Base-by-base conservation (phyloP, 2,888 invertebrate genomes). In the Drosophila meridiana region DNA sequence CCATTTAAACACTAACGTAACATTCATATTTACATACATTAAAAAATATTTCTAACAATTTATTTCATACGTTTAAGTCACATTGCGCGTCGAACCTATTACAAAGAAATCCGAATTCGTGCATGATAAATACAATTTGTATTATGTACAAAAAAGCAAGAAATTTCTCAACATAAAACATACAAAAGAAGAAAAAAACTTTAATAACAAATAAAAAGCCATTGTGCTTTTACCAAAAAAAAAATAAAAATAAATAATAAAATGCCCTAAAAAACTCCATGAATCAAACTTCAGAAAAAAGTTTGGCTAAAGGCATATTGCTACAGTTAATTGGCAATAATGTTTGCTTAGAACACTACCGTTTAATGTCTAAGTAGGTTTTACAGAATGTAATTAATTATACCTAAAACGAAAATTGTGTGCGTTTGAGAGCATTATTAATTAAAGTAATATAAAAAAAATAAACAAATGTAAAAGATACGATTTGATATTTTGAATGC, bases 321-420 rank as follows among this genome's bases (percentile, higher is more conserved):
- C 76, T 73, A 64, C 80, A 84, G 80, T 73, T 78, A 66, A 48
- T 69, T 67, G 66, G 76, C 73, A 78, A 60, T 50, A 68, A 65
- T 71, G 79, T 76, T 80, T 80, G 73, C 80, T 80, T 79, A 80
- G 70, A 73, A 71, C 76, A 73, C 77, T 75, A 78, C 71, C 76
- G 73, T 85, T 85, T 85, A 87, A 81, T 78, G 71, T 85, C 72
- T 86, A 87, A 86, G 88, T 87, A 86, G 85, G 85, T 87, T 85
- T 86, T 87, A 86, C 87, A 85, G 75, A 78, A 61, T 85, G 74
- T 85, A 81, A 85, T 87, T 85, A 83, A 69, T 76, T 70, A 81
- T 83, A 71, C 69, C 69, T 74, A 65, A 71, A 82, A 60, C 72
- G 72, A 73, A 64, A 69, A 71, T 75, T 78, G 65, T 76, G 69